Percentiles rank a stretch among this genome's conserved stretches.
Conservation (phyloP, 2,113 vertebrate genomes). For the Zapus hudsonius region DNA sequence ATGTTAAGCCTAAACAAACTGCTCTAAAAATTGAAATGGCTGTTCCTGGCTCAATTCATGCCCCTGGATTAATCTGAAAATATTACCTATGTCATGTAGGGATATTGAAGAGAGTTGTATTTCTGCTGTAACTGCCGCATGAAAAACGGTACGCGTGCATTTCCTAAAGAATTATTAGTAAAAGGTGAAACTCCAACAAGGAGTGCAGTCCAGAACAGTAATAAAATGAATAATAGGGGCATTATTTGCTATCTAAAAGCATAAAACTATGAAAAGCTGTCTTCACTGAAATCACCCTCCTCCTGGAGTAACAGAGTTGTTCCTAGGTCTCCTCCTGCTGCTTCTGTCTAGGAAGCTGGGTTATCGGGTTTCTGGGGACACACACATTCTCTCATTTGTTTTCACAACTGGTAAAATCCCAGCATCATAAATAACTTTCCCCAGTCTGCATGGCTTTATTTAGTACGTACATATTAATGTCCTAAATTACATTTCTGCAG, state of each 20-base stretch:
- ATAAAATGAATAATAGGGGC: slow-evolving; percentile 72
- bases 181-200: slow-evolving; percentile 65
- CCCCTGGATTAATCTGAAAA: slow-evolving; percentile 76
- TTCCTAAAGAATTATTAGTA: slow-evolving; percentile 74
- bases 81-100: slow-evolving; percentile 66
- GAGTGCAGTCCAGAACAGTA: slow-evolving; percentile 68
- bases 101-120: slow-evolving; percentile 68
- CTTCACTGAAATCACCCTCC: slow-evolving; percentile 67
- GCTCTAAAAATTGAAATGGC: slow-evolving; percentile 73
- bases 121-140: slow-evolving; percentile 58
- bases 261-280: slow-evolving; percentile 72
- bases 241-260: slow-evolving; percentile 62
- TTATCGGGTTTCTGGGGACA: slow-evolving; percentile 65
- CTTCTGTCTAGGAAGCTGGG: slow-evolving; percentile 62
- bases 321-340: slow-evolving; percentile 64
- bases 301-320: slow-evolving; percentile 46
- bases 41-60: slow-evolving; percentile 72
- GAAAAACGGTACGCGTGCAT: slow-evolving; percentile 65
- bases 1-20: slow-evolving; percentile 74
- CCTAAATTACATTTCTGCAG: slow-evolving; percentile 76
- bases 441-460: slow-evolving; percentile 49
- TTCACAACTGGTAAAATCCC: slow-evolving; percentile 68
- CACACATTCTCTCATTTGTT: slow-evolving; percentile 71
- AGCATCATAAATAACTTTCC: slow-evolving; percentile 74
- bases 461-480: slow-evolving; percentile 68